Evolutionary conservation across 2,888 invertebrate species (phyloP), one percentile per base, ranked within the genome.

Genomic region (Mechanitis messenoides): DNA sequence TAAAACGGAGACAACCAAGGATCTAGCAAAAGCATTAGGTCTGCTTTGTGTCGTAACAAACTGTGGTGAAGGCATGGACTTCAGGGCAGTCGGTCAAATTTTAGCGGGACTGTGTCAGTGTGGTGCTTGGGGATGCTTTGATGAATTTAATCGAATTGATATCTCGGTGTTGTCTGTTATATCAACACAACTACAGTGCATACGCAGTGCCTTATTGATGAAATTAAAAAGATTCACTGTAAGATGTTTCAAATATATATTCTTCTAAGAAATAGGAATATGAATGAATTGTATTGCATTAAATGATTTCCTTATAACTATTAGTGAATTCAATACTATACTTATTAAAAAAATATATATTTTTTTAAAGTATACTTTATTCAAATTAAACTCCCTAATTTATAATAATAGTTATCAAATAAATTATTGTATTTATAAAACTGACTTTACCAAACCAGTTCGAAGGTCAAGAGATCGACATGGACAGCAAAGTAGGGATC

Each of bases 51-150:
- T 96, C 45, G 96, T 96, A 2, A 97, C 97, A 0, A 96, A 98
- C 84, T 98, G 98, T 76, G 97, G 97, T 0, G 97, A 97, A 83
- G 96, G 96, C 28, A 97, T 97, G 96, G 97, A 97, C 86, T 96
- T 94, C 78, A 92, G 95, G 69, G 96, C 97, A 0, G 88, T 88
- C 2, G 88, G 87, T 0, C 89, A 89, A 74, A 95, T 94, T 68
- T 84, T 96, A 4, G 93, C 94, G 0, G 93, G 96, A 1, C 85
- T 96, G 58, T 94, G 94, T 60, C 95, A 96, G 78, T 96, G 95
- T 78, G 98, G 98, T 0, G 97, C 97, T 2, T 98, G 98, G 98
- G 98, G 97, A 1, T 98, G 97, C 80, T 98, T 98, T 77, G 97
- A 98, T 72, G 97, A 97, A 84, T 98, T 98, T 86, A 97, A 98